A percentile compares a stretch with the other conserved stretches of the same genome.
These are phyloP conservation scores for Syrrhaptes paradoxus DNA, from an alignment of 2,113 vertebrate genomes.

Conservation along the genomic window DNA sequence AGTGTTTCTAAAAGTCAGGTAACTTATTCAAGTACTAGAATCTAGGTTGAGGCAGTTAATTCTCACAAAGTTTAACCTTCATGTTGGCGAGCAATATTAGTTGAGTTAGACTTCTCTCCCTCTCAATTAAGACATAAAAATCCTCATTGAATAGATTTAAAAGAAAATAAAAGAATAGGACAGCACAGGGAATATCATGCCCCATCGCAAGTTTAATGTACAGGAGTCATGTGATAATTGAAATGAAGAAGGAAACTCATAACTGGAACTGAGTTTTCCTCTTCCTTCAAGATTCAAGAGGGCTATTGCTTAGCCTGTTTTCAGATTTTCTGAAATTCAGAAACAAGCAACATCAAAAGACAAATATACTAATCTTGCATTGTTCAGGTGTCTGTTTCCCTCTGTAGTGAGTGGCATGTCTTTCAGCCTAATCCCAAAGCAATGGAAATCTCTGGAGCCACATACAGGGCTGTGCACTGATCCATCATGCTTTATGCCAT, in stretches of 20 bases:
- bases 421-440: constrained; percentile 15
- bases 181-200: neutral
- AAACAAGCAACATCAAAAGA: neutral
- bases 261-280: neutral
- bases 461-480: neutral
- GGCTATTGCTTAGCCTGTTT: neutral
- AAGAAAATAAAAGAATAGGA: neutral
- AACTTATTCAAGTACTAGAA: neutral
- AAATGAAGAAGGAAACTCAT: neutral
- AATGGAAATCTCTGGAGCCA: neutral
- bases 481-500: neutral
- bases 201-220: neutral
- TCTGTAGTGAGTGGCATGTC: neutral
- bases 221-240: neutral
- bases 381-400: neutral
- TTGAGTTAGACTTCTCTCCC: neutral
- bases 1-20: neutral
- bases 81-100: neutral
- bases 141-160: neutral
- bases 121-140: constrained; percentile 19
- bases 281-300: neutral
- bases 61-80: neutral
- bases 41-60: neutral
- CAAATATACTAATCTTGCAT: neutral
- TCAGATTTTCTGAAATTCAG: neutral